phyloP scores from a whole-genome alignment of 2,888 invertebrate genomes.

The Drosophila robusta region DNA sequence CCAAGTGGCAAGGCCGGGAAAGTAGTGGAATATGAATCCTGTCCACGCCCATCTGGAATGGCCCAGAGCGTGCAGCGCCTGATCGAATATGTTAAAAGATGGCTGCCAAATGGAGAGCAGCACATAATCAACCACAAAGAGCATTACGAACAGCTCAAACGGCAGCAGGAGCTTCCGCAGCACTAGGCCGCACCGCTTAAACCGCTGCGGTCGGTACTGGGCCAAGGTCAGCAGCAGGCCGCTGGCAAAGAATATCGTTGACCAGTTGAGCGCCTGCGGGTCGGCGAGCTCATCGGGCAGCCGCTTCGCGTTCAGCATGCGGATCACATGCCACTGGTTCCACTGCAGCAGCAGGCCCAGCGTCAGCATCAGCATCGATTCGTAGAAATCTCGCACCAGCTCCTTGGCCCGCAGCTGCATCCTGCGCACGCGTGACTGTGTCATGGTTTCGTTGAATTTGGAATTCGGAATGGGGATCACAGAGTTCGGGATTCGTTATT shows the following conservation, averaged over 20 bases:
- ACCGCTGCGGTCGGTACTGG: constrained; percentile 34
- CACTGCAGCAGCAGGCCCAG: constrained; percentile 45
- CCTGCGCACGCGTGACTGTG: constrained; percentile 6
- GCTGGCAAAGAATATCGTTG: constrained; percentile 27
- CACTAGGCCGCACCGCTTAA: neutral
- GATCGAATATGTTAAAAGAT: constrained; percentile 26
- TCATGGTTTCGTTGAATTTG: constrained; percentile 27
- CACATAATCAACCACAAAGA: constrained; percentile 48
- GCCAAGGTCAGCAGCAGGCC: constrained; percentile 40
- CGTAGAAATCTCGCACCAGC: constrained; percentile 45
- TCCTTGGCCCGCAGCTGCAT: constrained; percentile 10
- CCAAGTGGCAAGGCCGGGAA: constrained; percentile 35
- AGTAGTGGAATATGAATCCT: constrained; percentile 21
- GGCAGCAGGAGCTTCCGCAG: constrained; percentile 30
- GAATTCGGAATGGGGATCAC: neutral
- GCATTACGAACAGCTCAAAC: constrained; percentile 32
- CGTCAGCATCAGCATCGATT: constrained; percentile 44
- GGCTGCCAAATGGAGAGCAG: constrained; percentile 50
- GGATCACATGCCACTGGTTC: constrained; percentile 47
- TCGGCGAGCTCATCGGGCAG: constrained; percentile 22
- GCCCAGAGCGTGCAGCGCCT: constrained; percentile 21
- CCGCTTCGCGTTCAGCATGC: constrained; percentile 1
- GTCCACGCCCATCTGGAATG: constrained; percentile 23
- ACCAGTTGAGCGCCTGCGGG: constrained; percentile 23
- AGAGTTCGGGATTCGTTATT: no score